phyloP scores from a whole-genome alignment of 2,113 vertebrate genomes.

The Microcebus murinus region DNA sequence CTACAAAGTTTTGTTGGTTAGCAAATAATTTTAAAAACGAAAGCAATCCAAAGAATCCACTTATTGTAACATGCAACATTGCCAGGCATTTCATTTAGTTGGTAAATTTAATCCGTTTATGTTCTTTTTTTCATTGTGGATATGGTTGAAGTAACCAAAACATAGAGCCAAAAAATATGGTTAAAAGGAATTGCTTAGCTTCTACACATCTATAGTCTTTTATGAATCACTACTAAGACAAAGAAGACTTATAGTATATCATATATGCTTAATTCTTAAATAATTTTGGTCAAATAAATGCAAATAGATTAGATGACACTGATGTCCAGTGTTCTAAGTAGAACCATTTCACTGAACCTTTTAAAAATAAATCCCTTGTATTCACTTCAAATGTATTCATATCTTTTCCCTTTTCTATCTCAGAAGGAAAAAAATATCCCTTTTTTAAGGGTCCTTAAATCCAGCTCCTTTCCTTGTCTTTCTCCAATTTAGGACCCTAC shows the following conservation, averaged over 20 bases:
- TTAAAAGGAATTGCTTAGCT: constrained; percentile 31
- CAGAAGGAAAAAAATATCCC: constrained; percentile 36
- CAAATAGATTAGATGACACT: background rate
- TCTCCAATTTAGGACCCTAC: background rate
- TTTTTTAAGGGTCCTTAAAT: background rate
- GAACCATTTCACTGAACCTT: constrained; percentile 11
- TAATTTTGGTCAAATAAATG: constrained; percentile 51
- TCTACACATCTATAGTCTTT: background rate
- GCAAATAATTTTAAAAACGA: constrained; percentile 45
- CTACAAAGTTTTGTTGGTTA: constrained; percentile 31
- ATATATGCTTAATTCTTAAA: constrained; percentile 38
- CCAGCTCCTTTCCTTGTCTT: background rate
- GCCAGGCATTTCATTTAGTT: constrained; percentile 55
- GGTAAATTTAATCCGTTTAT: background rate
- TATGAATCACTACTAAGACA: background rate
- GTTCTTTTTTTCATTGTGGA: constrained; percentile 25
- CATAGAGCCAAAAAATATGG: background rate
- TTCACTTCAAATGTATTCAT: background rate
- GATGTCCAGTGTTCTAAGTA: background rate
- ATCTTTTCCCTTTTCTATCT: background rate
- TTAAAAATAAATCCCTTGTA: background rate
- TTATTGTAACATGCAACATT: constrained; percentile 10
- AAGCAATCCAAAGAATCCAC: constrained; percentile 33
- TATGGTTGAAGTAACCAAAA: constrained; percentile 37
- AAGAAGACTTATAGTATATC: background rate